Percentiles rank a stretch among this genome's conserved stretches.
Conservation (phyloP, 2,797 vertebrate genomes). For the Bovichtus diacanthus region DNA sequence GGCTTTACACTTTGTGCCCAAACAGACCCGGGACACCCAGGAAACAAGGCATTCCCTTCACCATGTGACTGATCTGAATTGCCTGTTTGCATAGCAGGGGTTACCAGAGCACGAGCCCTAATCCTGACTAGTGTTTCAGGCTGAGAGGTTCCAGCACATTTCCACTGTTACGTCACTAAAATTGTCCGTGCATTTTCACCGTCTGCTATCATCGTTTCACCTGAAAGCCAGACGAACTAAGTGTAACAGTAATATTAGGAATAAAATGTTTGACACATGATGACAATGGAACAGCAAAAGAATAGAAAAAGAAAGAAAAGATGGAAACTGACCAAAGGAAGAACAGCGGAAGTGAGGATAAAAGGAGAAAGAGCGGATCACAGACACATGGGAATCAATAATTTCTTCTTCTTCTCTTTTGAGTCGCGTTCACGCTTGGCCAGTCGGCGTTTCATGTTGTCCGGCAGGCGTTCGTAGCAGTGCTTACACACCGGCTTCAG, state of each 20-base stretch:
- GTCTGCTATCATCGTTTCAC: conserved; percentile 5
- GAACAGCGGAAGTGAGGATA: conserved; percentile 73
- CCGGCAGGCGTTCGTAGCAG: conserved; percentile 97
- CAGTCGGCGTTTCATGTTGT: conserved; percentile 94
- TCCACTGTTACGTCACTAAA: conserved; percentile 10
- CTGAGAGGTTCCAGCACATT: conserved; percentile 35
- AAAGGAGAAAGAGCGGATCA: conserved; percentile 84
- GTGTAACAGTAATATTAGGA: not conserved
- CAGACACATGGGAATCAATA: conserved; percentile 93
- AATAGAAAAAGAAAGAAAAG: conserved; percentile 33
- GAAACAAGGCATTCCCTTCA: conserved; percentile 61
- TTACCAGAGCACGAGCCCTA: conserved; percentile 31
- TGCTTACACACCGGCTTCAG: conserved; percentile 98
- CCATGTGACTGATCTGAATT: conserved; percentile 62
- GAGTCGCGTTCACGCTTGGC: conserved; percentile 92
- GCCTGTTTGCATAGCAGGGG: conserved; percentile 49
- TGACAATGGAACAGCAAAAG: conserved; percentile 27
- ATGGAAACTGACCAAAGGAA: conserved; percentile 89
- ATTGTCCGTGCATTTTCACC: conserved; percentile 6
- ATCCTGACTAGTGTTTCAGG: conserved; percentile 37
- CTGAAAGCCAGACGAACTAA: not conserved
- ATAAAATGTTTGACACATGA: conserved; percentile 26
- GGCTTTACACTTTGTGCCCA: conserved; percentile 53
- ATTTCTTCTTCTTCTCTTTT: conserved; percentile 96
- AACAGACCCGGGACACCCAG: conserved; percentile 50